Conservation (phyloP, 1,140 invertebrate species). For the Chrysoperla carnea region DNA sequence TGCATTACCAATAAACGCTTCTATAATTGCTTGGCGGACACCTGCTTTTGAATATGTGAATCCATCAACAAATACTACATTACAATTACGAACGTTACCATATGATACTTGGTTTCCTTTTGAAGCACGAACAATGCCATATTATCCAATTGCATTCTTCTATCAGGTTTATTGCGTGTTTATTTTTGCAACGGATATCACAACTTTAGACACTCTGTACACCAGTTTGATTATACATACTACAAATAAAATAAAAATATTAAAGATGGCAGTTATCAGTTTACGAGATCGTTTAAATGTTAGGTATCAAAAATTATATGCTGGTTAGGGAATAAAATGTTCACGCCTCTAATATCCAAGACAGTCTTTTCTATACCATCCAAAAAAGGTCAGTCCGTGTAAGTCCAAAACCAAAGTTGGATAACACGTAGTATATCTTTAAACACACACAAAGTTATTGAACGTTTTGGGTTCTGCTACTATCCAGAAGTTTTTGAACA, state of each 20-base stretch:
- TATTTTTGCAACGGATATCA: background rate
- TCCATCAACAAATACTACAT: background rate
- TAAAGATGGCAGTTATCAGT: background rate
- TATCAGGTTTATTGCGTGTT: background rate
- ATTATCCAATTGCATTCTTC: background rate
- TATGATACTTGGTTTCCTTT: background rate
- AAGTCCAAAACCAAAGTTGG: too few species aligned
- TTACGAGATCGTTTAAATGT: too few species aligned
- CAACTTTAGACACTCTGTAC: background rate
- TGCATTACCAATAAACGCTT: background rate
- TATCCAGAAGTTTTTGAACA: too few species aligned
- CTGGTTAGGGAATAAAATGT: too few species aligned
- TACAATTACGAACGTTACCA: background rate
- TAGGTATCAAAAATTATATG: too few species aligned
- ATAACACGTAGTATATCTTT: too few species aligned
- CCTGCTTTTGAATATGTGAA: background rate
- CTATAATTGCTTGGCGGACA: background rate
- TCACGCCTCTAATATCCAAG: too few species aligned
- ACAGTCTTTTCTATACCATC: too few species aligned
- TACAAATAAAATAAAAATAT: background rate
- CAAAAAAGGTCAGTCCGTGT: too few species aligned
- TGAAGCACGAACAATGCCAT: background rate
- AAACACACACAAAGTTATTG: too few species aligned
- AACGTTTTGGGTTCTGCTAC: too few species aligned
- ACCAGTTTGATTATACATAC: background rate